phyloP scores from a whole-genome alignment of 30 jellyfish, hydroid and myxozoan species.

The Morbakka virulenta region DNA sequence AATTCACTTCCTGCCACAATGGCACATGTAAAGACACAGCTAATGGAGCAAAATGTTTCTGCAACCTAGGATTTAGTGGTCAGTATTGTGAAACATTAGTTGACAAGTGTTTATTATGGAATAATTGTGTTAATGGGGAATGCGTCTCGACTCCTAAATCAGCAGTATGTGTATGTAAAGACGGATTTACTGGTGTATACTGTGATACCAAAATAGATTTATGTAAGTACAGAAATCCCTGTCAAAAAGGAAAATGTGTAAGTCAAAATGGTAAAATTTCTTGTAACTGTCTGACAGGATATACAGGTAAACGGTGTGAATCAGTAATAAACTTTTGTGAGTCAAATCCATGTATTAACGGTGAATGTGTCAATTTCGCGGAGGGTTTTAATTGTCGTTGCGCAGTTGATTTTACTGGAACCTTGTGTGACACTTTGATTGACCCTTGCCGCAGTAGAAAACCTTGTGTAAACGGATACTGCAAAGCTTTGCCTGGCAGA shows the following conservation, averaged over 20 bases:
- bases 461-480: constrained; percentile 53
- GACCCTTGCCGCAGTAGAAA: constrained; percentile 48
- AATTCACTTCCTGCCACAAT: constrained; percentile 1
- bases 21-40: constrained; percentile 46
- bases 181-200: constrained; percentile 25
- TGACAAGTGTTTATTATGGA: constrained; percentile 32
- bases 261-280: constrained; percentile 31
- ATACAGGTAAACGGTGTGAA: constrained; percentile 50
- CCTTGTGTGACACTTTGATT: constrained; percentile 26
- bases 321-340: constrained; percentile 37
- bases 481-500: constrained; percentile 2
- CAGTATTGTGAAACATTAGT: constrained; percentile 17
- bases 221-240: constrained; percentile 22
- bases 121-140: constrained; percentile 52
- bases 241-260: constrained; percentile 51
- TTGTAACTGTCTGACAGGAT: constrained; percentile 30
- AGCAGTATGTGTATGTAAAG: constrained; percentile 30
- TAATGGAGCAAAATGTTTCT: constrained; percentile 25
- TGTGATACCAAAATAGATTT: constrained; percentile 21
- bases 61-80: constrained; percentile 60
- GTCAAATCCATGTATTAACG: constrained; percentile 58
- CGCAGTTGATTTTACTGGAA: constrained; percentile 30
- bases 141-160: constrained; percentile 12
- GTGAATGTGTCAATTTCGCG: constrained; percentile 3
- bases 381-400: constrained; percentile 36